phyloP scores from a whole-genome alignment of 2,113 vertebrate species.

The Acanthisitta chloris region DNA sequence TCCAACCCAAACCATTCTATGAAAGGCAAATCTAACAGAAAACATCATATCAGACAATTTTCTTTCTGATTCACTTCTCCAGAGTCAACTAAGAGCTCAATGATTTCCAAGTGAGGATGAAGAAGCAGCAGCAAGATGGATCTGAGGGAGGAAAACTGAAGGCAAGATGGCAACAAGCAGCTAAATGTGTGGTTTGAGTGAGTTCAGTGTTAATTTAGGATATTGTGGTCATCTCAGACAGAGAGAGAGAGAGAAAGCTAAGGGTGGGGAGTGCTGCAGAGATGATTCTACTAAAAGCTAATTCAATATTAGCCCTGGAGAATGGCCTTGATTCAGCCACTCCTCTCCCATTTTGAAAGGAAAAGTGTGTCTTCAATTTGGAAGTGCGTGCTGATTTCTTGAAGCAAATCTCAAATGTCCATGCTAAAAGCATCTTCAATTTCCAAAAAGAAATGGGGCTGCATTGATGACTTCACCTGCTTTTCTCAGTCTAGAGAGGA shows the following conservation, averaged over 20 bases:
- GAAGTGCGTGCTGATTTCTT: background rate
- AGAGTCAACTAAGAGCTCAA: background rate
- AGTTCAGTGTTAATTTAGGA: slow-evolving; percentile 33
- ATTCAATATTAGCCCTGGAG: background rate
- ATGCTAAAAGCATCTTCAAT: background rate
- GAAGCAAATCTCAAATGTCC: background rate
- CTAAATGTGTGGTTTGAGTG: slow-evolving; percentile 31
- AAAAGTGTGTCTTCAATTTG: background rate
- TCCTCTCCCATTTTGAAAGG: background rate
- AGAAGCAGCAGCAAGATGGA: background rate
- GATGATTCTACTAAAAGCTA: background rate
- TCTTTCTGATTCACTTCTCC: background rate
- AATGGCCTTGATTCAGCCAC: background rate
- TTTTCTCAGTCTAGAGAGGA: background rate
- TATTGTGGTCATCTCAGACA: slow-evolving; percentile 16
- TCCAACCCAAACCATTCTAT: background rate
- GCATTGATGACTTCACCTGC: background rate
- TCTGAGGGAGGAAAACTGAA: background rate
- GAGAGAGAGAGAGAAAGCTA: background rate
- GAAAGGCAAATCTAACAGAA: background rate
- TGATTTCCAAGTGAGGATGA: background rate
- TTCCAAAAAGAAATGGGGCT: background rate
- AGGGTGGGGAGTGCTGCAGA: background rate
- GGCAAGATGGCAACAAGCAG: background rate
- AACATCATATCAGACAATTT: background rate